phyloP scores from a whole-genome alignment of 2,797 vertebrate species.

The Pseudochaenichthys georgianus region DNA sequence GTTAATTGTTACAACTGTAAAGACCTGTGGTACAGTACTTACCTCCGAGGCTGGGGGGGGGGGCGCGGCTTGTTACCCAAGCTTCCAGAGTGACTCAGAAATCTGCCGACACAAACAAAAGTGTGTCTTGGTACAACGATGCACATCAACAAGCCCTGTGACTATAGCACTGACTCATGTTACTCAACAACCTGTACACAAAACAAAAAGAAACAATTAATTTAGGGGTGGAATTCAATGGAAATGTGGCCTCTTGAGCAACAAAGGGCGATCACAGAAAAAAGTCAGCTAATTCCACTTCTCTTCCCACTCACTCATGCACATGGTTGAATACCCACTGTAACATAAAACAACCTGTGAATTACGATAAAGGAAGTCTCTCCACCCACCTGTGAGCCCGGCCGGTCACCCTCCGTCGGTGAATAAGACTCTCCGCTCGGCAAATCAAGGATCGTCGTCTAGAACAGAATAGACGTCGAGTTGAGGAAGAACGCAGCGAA shows the following conservation, averaged over 20 bases:
- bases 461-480: constrained; percentile 77
- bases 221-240: background rate
- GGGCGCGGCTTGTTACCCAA: constrained; percentile 90
- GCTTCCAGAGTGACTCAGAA: constrained; percentile 92
- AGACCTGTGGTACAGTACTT: constrained; percentile 4
- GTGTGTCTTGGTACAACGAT: accelerated
- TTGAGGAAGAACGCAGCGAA: constrained; percentile 66
- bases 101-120: constrained; percentile 73
- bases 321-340: background rate
- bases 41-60: constrained; percentile 90
- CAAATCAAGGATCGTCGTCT: constrained; percentile 94
- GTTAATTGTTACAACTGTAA: background rate
- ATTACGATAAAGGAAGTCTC: background rate
- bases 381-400: constrained; percentile 85
- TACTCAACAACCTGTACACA: too few species aligned
- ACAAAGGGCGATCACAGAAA: background rate
- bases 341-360: background rate
- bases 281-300: background rate
- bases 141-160: background rate
- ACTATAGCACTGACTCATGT: background rate
- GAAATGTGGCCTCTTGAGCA: background rate
- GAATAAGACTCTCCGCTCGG: constrained; percentile 96
- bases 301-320: background rate
- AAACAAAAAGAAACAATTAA: background rate
- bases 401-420: constrained; percentile 91